Percentiles rank a stretch among this genome's conserved stretches.
phyloP scores from a whole-genome alignment of 2,888 invertebrate genomes.

The Cryptocheilus praepositus region DNA sequence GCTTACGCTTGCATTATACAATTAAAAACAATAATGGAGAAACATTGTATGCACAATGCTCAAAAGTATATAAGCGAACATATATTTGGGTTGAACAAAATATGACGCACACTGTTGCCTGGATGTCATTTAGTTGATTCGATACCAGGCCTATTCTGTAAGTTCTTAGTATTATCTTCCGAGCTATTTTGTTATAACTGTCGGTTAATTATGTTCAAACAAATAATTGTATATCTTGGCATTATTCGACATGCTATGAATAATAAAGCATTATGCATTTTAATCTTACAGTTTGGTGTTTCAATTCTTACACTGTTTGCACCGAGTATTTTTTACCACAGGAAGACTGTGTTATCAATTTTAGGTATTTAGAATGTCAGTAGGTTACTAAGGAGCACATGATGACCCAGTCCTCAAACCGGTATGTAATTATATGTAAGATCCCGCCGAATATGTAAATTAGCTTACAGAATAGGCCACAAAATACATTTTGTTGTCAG shows the following conservation, averaged over 20 bases:
- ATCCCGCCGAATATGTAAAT: conserved; percentile 24
- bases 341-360: conserved; percentile 18
- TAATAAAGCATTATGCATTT: conserved; percentile 66
- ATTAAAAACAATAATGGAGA: neutral
- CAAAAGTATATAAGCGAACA: conserved; percentile 31
- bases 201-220: conserved; percentile 46
- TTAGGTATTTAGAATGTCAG: conserved; percentile 22
- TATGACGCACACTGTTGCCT: conserved; percentile 52
- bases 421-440: conserved; percentile 65
- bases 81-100: conserved; percentile 41
- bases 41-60: conserved; percentile 30
- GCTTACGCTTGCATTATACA: conserved; percentile 32
- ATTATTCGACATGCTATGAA: conserved; percentile 64
- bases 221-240: conserved; percentile 70
- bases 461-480: conserved; percentile 72
- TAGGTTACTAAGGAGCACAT: conserved; percentile 34
- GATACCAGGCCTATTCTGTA: conserved; percentile 73
- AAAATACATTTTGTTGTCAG: too few species aligned
- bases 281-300: conserved; percentile 52
- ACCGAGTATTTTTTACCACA: neutral
- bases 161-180: conserved; percentile 51
- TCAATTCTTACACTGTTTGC: conserved; percentile 30
- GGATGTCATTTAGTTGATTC: conserved; percentile 45
- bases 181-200: conserved; percentile 40
- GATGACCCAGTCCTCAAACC: conserved; percentile 46